Conservation (phyloP, 2,888 invertebrate species). For the Aphodius granarius region DNA sequence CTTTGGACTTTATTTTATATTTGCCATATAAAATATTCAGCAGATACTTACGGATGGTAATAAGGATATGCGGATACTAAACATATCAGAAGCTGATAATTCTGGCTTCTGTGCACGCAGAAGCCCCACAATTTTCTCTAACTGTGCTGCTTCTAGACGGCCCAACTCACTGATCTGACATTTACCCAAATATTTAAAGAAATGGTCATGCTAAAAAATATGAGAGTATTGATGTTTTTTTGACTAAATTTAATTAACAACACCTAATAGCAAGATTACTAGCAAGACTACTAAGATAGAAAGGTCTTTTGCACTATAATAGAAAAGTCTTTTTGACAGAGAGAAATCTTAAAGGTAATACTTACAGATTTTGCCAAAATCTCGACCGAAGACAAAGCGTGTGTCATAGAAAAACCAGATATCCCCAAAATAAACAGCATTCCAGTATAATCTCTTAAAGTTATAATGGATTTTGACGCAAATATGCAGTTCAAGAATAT, state of each 20-base stretch:
- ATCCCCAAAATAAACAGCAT: neutral
- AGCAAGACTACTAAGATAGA: too few species aligned
- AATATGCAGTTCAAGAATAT: neutral
- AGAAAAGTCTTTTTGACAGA: too few species aligned
- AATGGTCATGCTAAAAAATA: neutral
- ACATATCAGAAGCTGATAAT: conserved; percentile 12
- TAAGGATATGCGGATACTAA: neutral
- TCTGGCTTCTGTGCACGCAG: conserved; percentile 1
- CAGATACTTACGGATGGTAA: conserved; percentile 15
- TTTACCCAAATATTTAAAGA: neutral
- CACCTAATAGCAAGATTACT: too few species aligned
- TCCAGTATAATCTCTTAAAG: neutral
- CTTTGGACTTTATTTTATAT: too few species aligned
- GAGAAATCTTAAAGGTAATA: too few species aligned
- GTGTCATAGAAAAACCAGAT: neutral
- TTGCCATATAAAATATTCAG: neutral
- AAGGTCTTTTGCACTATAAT: too few species aligned
- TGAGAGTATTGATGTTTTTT: neutral
- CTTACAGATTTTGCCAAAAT: neutral
- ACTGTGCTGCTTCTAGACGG: neutral
- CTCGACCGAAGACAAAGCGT: neutral
- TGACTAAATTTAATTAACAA: too few species aligned
- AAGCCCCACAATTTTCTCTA: neutral
- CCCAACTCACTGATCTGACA: neutral
- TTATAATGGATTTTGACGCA: neutral